Evolutionary conservation across 1,140 invertebrate species (phyloP), one percentile per base, ranked within the genome.

Genomic region (Lerema accius): DNA sequence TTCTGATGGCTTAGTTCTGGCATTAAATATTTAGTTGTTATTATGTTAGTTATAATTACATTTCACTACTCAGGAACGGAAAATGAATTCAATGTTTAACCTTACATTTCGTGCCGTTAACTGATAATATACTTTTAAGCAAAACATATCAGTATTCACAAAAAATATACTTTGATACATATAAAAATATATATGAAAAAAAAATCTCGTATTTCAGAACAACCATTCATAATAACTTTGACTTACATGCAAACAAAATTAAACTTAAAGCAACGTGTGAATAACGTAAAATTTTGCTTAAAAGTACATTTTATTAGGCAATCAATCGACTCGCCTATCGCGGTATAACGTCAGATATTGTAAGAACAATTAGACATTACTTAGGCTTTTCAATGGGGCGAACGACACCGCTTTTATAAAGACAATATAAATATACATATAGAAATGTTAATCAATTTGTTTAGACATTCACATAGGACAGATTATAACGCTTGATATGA

Each of bases 361-460:
- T n/a, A n/a, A 45, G 26, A 37, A 51, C 28, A n/a, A 37, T 19
- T 39, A 39, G 16, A 13, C 35, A 11, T 39, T 26, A 39, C 17
- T 53, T 58, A 78, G 78, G 73, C 76, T 73, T 67, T 13, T 64
- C 35, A 23, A 32, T 59, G 75, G 76, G 71, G 70, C 70, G 56
- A 55, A 11, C 19, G 19, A 55, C 37, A 15, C 35, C 15, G 16
- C 50, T n/a, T 17, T 37, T 53, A 51, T 17, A 63, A 71, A 48
- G n/a, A 43, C 49, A 45, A 72, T 26, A 43, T 63, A 63, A 63
- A 65, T 53, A 53, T 60, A 71, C 78, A 69, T 73, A 79, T 15
- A 70, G 55, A 72, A 70, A 72, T 62, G 68, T 76, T 69, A 71
- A 75, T 70, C 70, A 69, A 80, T 80, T 82, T 72, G 76, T 76